Base-by-base conservation (phyloP, 1,140 invertebrate genomes). In the Physella acuta region DNA sequence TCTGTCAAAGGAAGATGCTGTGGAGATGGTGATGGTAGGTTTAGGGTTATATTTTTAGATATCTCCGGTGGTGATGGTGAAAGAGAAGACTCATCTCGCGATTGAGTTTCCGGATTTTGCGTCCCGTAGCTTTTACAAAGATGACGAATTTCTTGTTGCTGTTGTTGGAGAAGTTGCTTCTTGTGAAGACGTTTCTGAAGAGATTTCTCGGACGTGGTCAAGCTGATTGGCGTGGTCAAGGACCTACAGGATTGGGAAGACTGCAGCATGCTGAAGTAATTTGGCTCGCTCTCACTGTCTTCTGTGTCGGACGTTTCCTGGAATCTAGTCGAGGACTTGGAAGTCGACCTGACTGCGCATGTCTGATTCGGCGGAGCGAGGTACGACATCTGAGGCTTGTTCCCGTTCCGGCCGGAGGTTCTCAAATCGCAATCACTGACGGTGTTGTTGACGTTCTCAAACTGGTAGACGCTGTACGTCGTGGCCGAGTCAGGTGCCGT, bases 131-230 rank as follows among this genome's bases (percentile, higher is more conserved):
- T n/a, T n/a, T n/a, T n/a, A n/a, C n/a, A n/a, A n/a, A n/a, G 44
- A n/a, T n/a, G 44, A n/a, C 44, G 44, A n/a, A n/a, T n/a, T 28
- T 67, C 52, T 20, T 68, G 55, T 24, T 68, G 66, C 30, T 68
- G 66, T 28, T 68, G 53, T 49, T 59, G 66, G 24, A 8, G 26
- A 3, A 59, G 56, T 31, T 60, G 55, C 31, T 68, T 60, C 51
- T 60, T 58, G 55, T 60, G 55, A 11, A 68, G 66, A 30, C 39
- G 66, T 51, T 24, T 59, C 5, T 56, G 52, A 4, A 66, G 28
- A 34, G 64, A 66, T 17, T 56, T 66, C 17, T 64, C 44, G 8
- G 62, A 49, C 28, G 62, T 33, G 26, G 31, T 17, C 4, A 37
- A 8, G 30, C 51, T 56, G 8, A 36, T 11, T 26, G 64, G 52